Evolutionary conservation across 2,888 invertebrate species (phyloP).

Genomic region (Leucoma salicis): DNA sequence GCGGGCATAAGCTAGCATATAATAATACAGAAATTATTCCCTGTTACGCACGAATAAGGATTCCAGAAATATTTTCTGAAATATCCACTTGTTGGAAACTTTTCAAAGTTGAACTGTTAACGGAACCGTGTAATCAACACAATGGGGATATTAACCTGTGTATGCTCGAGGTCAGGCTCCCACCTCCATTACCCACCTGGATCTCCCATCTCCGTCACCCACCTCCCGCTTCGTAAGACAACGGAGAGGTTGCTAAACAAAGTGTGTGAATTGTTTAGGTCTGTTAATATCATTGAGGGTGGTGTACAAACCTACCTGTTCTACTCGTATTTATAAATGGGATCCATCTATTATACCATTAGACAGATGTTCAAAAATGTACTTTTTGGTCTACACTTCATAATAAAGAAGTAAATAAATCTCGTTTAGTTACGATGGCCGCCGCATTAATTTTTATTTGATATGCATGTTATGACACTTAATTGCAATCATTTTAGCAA

Average conservation of each 20-base stretch:
- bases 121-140: constrained; percentile 6
- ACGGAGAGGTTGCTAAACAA: neutral
- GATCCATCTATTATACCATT: too few relatives aligned
- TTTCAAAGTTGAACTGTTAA: constrained; percentile 9
- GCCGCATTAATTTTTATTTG: too few relatives aligned
- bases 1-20: too few relatives aligned
- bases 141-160: constrained; percentile 1
- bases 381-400: too few relatives aligned
- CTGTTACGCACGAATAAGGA: too few relatives aligned
- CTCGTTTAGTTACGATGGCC: too few relatives aligned
- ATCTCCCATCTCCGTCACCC: neutral
- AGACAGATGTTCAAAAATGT: too few relatives aligned
- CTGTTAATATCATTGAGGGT: neutral
- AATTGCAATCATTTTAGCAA: too few relatives aligned
- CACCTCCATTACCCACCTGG: neutral
- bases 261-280: constrained; percentile 4
- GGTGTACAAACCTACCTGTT: neutral
- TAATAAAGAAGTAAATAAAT: too few relatives aligned
- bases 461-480: too few relatives aligned
- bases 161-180: neutral
- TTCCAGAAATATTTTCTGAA: neutral
- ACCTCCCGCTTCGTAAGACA: neutral
- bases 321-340: neutral
- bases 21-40: too few relatives aligned
- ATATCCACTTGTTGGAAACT: constrained; percentile 4